These are phyloP conservation scores for Sula dactylatra DNA, from an alignment of 2,113 vertebrate genomes.

Conservation along the genomic window DNA sequence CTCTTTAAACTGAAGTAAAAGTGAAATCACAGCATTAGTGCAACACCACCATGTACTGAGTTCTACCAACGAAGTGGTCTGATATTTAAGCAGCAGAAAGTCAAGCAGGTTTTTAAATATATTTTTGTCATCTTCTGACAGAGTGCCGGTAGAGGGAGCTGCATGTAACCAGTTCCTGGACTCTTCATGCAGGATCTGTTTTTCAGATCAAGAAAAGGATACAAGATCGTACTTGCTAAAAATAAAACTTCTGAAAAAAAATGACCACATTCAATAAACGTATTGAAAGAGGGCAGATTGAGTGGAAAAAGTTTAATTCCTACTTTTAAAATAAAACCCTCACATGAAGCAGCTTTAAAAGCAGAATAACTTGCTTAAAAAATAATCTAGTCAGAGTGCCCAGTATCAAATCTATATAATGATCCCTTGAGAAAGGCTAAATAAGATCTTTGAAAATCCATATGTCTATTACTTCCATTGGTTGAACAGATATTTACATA, in stretches of 20 bases:
- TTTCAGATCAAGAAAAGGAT: background rate
- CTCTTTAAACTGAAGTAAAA: background rate
- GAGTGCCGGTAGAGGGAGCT: slow-evolving; percentile 41
- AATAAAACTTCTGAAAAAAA: background rate
- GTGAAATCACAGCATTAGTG: background rate
- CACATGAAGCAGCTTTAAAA: background rate
- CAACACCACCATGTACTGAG: accelerated
- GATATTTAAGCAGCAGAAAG: background rate
- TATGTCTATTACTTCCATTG: background rate
- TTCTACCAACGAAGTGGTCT: accelerated
- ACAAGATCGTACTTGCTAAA: background rate
- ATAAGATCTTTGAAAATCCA: background rate
- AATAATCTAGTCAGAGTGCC: background rate
- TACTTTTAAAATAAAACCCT: background rate
- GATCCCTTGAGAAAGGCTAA: background rate
- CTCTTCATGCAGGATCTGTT: background rate
- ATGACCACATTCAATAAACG: background rate
- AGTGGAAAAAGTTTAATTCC: background rate
- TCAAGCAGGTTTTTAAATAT: background rate
- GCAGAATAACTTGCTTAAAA: background rate
- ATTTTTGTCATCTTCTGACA: background rate
- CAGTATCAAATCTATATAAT: background rate
- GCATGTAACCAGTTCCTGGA: background rate
- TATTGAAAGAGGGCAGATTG: background rate
- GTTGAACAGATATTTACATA: accelerated